These are phyloP conservation scores for Mirounga angustirostris DNA, from an alignment of 2,113 vertebrate genomes.

Conservation along the genomic window DNA sequence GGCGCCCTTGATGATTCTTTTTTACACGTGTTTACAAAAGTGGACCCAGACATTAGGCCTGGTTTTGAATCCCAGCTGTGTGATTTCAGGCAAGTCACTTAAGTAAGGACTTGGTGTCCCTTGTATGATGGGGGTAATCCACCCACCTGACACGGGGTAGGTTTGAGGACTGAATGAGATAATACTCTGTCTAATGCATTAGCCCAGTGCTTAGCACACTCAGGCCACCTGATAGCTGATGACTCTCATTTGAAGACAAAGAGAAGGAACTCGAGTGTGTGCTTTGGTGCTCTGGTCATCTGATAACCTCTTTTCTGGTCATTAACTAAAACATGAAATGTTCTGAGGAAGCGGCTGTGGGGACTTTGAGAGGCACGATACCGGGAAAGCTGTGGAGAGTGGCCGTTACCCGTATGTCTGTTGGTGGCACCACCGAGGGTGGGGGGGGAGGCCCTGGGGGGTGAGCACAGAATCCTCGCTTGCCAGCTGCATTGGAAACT, in stretches of 20 bases:
- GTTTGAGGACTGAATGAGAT: not conserved
- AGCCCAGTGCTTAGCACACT: not conserved
- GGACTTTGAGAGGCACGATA: not conserved
- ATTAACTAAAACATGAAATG: not conserved
- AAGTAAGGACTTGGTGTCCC: not conserved
- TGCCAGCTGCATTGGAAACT: not conserved
- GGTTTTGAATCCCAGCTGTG: not conserved
- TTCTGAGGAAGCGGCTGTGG: not conserved
- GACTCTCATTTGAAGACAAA: not conserved
- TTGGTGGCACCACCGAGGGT: not conserved
- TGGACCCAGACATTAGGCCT: not conserved
- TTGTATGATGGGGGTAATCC: not conserved
- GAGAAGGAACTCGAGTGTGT: not conserved
- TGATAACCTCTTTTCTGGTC: not conserved
- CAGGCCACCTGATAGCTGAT: not conserved
- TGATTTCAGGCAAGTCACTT: not conserved
- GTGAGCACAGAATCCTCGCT: not conserved
- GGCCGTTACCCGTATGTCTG: not conserved
- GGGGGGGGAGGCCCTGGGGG: no score
- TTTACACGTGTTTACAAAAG: not conserved
- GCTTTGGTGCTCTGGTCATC: not conserved
- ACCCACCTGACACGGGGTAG: not conserved
- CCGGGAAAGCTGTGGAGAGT: not conserved
- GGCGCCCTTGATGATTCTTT: not conserved
- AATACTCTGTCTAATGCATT: rapidly evolving